Base-by-base conservation (phyloP, 2,797 vertebrate species). In the Sciurus carolinensis region DNA sequence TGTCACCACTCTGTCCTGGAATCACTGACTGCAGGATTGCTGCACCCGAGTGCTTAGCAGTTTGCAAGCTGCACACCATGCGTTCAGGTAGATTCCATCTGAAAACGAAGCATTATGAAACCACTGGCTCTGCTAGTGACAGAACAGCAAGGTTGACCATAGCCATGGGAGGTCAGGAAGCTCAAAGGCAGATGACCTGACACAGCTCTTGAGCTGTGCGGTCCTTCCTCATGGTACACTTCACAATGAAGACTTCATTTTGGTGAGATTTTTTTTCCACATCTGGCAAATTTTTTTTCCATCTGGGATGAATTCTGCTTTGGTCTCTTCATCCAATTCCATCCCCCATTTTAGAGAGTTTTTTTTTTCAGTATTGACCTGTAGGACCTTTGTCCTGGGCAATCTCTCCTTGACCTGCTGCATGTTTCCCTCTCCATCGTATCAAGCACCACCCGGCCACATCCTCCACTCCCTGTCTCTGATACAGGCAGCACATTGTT, bases 401-500 rank as follows among this genome's bases (percentile, higher is more conserved):
- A 84, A 77, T 95, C 90, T 95, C 93, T 87, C 96, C 42, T 84
- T 95, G 84, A 80, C 86, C 83, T 90, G 67, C 30, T 26, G 22
- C 85, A 67, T 59, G 30, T 91, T 95, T 86, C 52, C 44, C 86
- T 94, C 44, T 75, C 97, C 57, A 44, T 47, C 24, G 87, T 88
- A 96, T 84, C 92, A 86, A 95, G 84, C 64, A 85, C 82, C 22
- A 0, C 44, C 42, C 24, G 33, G 54, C 77, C 76, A 0, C 0
- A 47, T 66, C 62, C 33, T 94, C 52, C 85, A 42, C 90, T 97
- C 97, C 84, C 96, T 97, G 92, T 97, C 97, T 87, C 91, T 93
- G 77, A 73, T 0, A 80, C 7, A 91, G 91, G 93, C 10, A 80
- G 20, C 33, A 89, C 33, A 17, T 36, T 95, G 83, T 30, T 76